Base-by-base conservation (phyloP, 2,113 vertebrate genomes). In the Machaerirhynchus nigripectus region DNA sequence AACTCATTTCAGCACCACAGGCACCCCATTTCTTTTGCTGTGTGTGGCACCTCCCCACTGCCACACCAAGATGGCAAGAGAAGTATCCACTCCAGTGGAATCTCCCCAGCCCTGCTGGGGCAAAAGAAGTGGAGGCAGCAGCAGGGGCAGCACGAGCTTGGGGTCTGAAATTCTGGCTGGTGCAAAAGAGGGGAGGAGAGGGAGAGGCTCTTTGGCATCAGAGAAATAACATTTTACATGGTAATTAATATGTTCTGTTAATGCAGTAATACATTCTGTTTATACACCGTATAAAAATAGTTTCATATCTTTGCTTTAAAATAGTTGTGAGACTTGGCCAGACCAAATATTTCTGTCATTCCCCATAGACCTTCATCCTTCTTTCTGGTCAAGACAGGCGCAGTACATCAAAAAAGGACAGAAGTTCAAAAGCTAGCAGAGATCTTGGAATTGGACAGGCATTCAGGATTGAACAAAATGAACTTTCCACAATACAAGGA, bases 51-150 rank as follows among this genome's bases (percentile, higher is more conserved):
- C 15, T 59, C 39, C 11, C 19, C 3, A 2, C 30, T 56, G 35
- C 16, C 28, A 17, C 75, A 61, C 5, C 0, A 4, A 80, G 37
- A 19, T 1, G 3, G 14, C n/a, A 46, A 33, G 24, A 1, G 3
- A 13, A 10, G 24, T 50, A 13, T 12, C 27, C 2, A 1, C 33
- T 40, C 57, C 49, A 28, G 17, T 9, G 60, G 37, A 10, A 1
- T n/a, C 33, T 40, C 37, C 27, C 17, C 24, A 82, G 50, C 19
- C 22, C 27, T 39, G 13, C 39, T 63, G 65, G 8, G 33, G 19
- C 28, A 49, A 39, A 2, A 61, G 73, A 74, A 17, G 21, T 4
- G 30, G 17, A 57, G 33, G n/a, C 2, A 9, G 77, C 5, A 6
- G 21, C 50, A 60, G 14, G 5, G 21, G 3, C 23, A 70, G 50